Evolutionary conservation across 2,888 invertebrate genomes (phyloP).

Genomic region (Xylophagus ater): DNA sequence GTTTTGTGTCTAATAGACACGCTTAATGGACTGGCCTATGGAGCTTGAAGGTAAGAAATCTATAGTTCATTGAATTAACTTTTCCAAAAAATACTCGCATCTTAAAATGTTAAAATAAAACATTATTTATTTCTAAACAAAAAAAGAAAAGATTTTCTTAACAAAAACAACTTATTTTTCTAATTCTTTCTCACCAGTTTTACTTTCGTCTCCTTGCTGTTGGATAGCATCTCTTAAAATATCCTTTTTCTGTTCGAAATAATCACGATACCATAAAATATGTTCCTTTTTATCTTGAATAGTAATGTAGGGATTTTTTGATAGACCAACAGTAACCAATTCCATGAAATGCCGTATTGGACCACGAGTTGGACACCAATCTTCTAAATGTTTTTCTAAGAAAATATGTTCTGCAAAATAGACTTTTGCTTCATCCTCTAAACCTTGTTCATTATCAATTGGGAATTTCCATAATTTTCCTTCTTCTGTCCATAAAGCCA

Average conservation of each 20-base stretch:
- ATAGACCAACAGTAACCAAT: slow-evolving; percentile 81
- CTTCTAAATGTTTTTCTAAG: slow-evolving; percentile 71
- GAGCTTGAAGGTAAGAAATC: no score
- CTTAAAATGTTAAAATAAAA: background rate
- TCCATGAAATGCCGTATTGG: slow-evolving; percentile 97
- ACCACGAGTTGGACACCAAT: slow-evolving; percentile 82
- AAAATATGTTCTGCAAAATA: slow-evolving; percentile 94
- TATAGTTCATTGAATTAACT: no score
- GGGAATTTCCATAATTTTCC: slow-evolving; percentile 96
- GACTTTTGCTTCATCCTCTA: slow-evolving; percentile 52
- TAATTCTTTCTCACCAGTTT: background rate
- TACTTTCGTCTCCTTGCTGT: background rate
- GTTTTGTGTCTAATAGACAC: no score
- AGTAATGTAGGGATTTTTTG: slow-evolving; percentile 86
- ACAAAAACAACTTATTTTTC: background rate
- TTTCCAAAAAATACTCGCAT: background rate
- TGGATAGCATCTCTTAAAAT: slow-evolving; percentile 44
- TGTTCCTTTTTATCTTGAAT: slow-evolving; percentile 79
- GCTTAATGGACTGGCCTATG: no score
- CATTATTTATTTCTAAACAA: no score
- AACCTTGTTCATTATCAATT: slow-evolving; percentile 89
- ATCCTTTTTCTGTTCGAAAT: slow-evolving; percentile 70
- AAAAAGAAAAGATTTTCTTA: background rate
- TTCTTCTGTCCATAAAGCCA: slow-evolving; percentile 86
- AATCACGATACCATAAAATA: slow-evolving; percentile 83